These are phyloP conservation scores for Oxycera nigricornis DNA, from an alignment of 2,888 invertebrate genomes.

Conservation along the genomic window DNA sequence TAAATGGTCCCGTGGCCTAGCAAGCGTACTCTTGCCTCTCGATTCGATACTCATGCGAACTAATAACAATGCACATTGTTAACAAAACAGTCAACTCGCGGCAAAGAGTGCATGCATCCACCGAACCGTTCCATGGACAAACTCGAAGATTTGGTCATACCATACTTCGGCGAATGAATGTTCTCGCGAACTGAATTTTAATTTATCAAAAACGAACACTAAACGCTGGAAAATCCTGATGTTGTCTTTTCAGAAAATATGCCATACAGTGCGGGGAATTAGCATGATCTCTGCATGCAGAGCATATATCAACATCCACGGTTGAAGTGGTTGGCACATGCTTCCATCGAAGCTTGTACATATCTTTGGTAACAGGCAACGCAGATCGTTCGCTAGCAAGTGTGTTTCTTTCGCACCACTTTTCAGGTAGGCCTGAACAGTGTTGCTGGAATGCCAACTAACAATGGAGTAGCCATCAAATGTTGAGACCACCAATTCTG, in stretches of 20 bases:
- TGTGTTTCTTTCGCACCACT: background rate
- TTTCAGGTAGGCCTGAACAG: background rate
- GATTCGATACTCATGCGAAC: background rate
- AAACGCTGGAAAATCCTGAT: background rate
- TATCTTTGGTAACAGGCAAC: too few relatives aligned
- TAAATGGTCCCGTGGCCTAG: constrained; percentile 1
- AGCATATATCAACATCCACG: background rate
- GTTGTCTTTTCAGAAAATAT: background rate
- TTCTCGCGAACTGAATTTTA: constrained; percentile 15
- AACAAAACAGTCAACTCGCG: background rate
- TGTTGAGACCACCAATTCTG: background rate
- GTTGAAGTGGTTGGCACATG: too few relatives aligned
- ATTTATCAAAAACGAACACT: background rate
- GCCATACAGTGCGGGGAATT: background rate
- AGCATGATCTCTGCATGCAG: background rate
- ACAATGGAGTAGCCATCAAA: background rate
- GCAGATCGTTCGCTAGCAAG: background rate
- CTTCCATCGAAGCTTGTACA: too few relatives aligned
- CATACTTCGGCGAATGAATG: background rate
- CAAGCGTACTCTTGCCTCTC: background rate
- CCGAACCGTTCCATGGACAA: background rate
- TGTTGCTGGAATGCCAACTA: background rate
- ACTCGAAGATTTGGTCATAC: background rate
- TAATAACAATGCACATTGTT: constrained; percentile 13
- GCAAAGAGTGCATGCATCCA: background rate